phyloP scores from a whole-genome alignment of 2,113 vertebrate species.

The Ochotona curzoniae region DNA sequence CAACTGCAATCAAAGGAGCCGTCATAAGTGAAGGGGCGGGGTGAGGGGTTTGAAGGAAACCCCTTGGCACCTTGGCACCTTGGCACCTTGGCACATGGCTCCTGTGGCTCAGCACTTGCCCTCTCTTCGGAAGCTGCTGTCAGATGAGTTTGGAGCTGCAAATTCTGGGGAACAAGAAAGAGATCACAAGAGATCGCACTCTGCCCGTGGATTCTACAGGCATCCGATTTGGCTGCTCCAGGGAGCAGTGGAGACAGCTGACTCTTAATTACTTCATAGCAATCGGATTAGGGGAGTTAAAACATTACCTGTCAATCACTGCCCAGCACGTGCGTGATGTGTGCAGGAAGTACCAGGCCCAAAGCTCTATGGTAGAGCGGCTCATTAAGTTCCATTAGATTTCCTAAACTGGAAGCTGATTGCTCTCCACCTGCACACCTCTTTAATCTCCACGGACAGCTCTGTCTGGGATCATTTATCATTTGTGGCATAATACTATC shows the following conservation, averaged over 20 bases:
- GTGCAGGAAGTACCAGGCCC: conserved; percentile 15
- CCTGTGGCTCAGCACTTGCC: background rate
- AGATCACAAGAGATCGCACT: background rate
- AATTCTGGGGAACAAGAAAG: background rate
- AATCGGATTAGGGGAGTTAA: conserved; percentile 81
- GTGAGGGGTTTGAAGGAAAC: background rate
- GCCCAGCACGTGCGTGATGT: conserved; percentile 44
- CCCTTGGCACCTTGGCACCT: background rate
- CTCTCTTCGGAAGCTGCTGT: background rate
- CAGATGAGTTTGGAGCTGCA: background rate
- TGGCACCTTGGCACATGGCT: background rate
- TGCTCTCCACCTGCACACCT: conserved; percentile 18
- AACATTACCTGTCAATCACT: conserved; percentile 37
- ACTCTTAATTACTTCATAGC: conserved; percentile 71
- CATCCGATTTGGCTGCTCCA: background rate
- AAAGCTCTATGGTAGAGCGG: conserved; percentile 65
- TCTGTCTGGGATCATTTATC: conserved; percentile 60
- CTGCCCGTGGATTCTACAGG: background rate
- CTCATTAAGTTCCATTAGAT: conserved; percentile 82
- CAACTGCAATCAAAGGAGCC: background rate
- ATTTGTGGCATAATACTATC: conserved; percentile 1
- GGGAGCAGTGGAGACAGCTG: conserved; percentile 45
- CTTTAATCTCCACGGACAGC: conserved; percentile 64
- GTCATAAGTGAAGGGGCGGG: background rate
- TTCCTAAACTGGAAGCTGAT: conserved; percentile 69